phyloP scores from a whole-genome alignment of 2,113 vertebrate genomes.

The Protomyctophum bolini region DNA sequence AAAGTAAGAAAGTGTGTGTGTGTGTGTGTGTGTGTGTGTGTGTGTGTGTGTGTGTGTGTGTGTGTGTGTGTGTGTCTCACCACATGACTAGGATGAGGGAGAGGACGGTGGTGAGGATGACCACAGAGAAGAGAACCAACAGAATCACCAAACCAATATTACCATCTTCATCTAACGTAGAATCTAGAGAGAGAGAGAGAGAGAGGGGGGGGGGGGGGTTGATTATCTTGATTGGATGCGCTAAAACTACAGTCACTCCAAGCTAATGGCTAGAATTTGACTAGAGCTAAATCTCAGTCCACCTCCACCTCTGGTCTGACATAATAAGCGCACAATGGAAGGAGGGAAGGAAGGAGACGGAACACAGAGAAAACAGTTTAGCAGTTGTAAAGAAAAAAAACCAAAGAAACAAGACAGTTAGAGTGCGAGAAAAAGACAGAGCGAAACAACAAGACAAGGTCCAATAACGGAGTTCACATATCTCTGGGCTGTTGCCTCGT shows the following conservation, averaged over 20 bases:
- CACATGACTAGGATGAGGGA: constrained; percentile 75
- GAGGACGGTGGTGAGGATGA: constrained; percentile 70
- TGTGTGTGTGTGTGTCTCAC: constrained; percentile 63
- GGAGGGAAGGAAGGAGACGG: not conserved
- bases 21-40: constrained; percentile 5
- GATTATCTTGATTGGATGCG: too few relatives aligned
- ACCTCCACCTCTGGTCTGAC: too few relatives aligned
- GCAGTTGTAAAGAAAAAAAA: not conserved
- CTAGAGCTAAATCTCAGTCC: too few relatives aligned
- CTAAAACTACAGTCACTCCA: too few relatives aligned
- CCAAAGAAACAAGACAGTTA: not conserved
- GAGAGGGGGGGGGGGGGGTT: not conserved
- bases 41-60: not conserved
- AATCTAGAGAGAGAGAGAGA: constrained; percentile 41
- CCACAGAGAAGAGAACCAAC: constrained; percentile 73
- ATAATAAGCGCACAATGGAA: not conserved
- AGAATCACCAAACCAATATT: constrained; percentile 71
- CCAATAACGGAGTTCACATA: too few relatives aligned
- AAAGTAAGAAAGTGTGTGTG: not conserved
- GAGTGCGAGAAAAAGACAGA: not conserved
- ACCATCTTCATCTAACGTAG: constrained; percentile 44
- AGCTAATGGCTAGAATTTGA: too few relatives aligned
- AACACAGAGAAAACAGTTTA: not conserved
- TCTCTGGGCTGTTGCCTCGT: too few relatives aligned
- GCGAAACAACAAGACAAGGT: not conserved